Evolutionary conservation across 1,140 invertebrate genomes (phyloP).

Genomic region (Araneus ventricosus): DNA sequence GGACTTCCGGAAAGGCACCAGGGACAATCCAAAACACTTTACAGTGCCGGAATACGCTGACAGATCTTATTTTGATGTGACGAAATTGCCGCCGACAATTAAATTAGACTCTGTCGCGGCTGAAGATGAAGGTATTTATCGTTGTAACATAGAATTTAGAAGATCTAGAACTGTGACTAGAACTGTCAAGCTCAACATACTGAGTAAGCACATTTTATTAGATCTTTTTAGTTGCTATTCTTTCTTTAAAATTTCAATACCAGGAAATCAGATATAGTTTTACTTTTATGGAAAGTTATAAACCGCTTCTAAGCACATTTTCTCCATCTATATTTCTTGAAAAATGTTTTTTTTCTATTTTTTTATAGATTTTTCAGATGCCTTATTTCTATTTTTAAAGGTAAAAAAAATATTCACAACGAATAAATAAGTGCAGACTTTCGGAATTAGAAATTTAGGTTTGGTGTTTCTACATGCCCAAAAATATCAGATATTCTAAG

Average conservation of each 20-base stretch:
- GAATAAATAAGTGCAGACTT: too few species aligned
- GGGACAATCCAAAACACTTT: constrained; percentile 75
- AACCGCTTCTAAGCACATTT: too few species aligned
- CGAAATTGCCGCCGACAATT: constrained; percentile 84
- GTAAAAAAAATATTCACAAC: too few species aligned
- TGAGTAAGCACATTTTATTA: constrained; percentile 70
- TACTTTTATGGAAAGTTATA: too few species aligned
- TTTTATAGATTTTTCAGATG: too few species aligned
- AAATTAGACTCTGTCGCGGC: constrained; percentile 88
- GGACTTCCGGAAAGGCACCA: constrained; percentile 76
- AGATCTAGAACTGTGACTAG: constrained; percentile 87
- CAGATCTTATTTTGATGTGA: constrained; percentile 76
- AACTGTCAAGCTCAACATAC: constrained; percentile 75
- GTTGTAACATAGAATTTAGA: constrained; percentile 93
- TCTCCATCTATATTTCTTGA: too few species aligned
- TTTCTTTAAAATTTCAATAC: neutral
- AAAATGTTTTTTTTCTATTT: too few species aligned
- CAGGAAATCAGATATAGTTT: too few species aligned
- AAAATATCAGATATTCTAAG: too few species aligned
- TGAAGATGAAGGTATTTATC: constrained; percentile 92
- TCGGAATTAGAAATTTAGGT: too few species aligned
- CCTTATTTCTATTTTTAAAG: too few species aligned
- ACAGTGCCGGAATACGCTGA: constrained; percentile 69
- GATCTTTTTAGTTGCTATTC: neutral
- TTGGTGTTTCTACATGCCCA: too few species aligned